phyloP scores from a whole-genome alignment of 2,797 vertebrate genomes.

The Coregonus sp. region DNA sequence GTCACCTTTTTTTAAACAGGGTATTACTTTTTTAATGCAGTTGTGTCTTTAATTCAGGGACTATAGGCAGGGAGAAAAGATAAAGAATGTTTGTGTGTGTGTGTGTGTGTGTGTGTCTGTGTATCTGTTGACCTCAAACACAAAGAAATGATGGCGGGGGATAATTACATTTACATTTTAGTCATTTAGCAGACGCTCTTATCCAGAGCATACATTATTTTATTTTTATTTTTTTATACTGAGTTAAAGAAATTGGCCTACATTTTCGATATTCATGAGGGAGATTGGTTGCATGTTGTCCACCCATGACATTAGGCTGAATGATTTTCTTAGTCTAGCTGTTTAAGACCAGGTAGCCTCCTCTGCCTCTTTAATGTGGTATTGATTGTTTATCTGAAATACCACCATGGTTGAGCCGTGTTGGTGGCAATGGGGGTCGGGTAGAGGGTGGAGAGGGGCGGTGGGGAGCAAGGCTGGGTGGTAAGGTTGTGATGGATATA shows the following conservation, averaged over 20 bases:
- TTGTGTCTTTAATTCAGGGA: constrained; percentile 53
- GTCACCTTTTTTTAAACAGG: constrained; percentile 46
- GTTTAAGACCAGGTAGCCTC: constrained; percentile 58
- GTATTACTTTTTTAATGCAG: constrained; percentile 62
- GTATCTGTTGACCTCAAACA: constrained; percentile 62
- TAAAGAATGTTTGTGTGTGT: constrained; percentile 36
- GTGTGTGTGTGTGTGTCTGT: constrained; percentile 9
- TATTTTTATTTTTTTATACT: no score
- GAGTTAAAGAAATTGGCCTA: constrained; percentile 46
- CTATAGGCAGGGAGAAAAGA: constrained; percentile 21
- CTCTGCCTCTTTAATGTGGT: constrained; percentile 62
- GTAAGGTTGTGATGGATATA: constrained; percentile 60
- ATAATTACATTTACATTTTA: constrained; percentile 29
- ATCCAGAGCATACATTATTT: no score
- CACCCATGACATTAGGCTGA: constrained; percentile 55
- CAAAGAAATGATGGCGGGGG: constrained; percentile 48
- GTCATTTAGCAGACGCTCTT: no score
- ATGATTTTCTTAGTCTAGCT: constrained; percentile 55
- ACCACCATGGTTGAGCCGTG: constrained; percentile 50
- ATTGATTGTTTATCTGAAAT: constrained; percentile 76
- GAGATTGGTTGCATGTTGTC: constrained; percentile 52
- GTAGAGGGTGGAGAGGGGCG: constrained; percentile 1
- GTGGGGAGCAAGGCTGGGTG: constrained; percentile 35
- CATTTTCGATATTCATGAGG: constrained; percentile 43
- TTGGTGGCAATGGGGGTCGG: not conserved